Evolutionary conservation across 2,888 invertebrate genomes (phyloP).

Genomic region (Lysandra coridon): DNA sequence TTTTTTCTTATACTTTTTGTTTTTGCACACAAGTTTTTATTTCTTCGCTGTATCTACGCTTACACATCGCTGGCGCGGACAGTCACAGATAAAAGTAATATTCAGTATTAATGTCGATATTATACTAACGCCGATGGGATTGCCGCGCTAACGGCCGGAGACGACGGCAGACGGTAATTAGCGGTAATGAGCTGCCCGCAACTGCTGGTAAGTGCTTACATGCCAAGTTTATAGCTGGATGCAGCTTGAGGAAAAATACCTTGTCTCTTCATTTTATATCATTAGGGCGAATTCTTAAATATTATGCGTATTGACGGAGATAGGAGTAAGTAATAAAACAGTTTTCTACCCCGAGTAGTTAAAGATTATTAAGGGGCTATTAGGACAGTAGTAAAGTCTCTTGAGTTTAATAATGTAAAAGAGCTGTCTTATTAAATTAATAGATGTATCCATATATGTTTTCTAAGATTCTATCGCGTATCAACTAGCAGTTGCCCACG

Average conservation of each 20-base stretch:
- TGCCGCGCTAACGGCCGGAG: background rate
- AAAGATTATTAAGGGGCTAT: no score
- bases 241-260: background rate
- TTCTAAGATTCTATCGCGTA: no score
- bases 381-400: no score
- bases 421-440: no score
- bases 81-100: constrained; percentile 38
- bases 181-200: constrained; percentile 19
- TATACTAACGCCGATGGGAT: constrained; percentile 38
- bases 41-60: background rate
- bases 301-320: no score
- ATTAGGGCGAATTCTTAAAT: background rate
- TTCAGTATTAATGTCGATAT: constrained; percentile 39
- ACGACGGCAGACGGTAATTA: background rate
- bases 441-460: no score
- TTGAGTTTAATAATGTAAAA: no score
- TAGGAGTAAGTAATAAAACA: no score
- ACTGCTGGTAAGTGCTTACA: background rate
- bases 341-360: background rate
- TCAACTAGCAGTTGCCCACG: no score
- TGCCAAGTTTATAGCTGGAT: background rate
- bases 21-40: background rate
- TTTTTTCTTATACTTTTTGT: no score
- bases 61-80: background rate
- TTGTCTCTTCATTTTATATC: background rate